Percentiles rank a stretch among this genome's conserved stretches.
phyloP scores from a whole-genome alignment of 2,797 vertebrate genomes.

The Etheostoma nigrum region DNA sequence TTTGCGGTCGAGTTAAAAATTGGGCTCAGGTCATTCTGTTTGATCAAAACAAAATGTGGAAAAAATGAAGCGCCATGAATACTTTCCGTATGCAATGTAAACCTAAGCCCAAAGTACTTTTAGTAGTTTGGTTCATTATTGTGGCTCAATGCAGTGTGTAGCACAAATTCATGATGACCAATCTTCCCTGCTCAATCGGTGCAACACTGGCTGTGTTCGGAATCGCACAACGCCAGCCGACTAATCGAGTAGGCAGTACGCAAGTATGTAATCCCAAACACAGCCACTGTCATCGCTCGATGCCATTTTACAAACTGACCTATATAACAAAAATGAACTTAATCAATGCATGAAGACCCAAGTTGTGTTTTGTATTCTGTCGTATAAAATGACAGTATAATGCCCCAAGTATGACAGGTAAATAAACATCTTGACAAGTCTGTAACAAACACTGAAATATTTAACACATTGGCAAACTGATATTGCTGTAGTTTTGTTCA shows the following conservation, averaged over 20 bases:
- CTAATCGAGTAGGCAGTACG: too few relatives aligned
- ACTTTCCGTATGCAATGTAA: not conserved
- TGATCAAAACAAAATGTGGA: too few relatives aligned
- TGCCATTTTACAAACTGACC: slow-evolving; percentile 24
- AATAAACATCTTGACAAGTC: slow-evolving; percentile 34
- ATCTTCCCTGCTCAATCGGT: not conserved
- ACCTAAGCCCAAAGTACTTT: slow-evolving; percentile 18
- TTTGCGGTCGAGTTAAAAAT: too few relatives aligned
- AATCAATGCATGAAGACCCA: slow-evolving; percentile 4
- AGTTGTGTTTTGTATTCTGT: slow-evolving; percentile 14
- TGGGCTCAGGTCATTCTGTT: too few relatives aligned
- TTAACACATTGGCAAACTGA: slow-evolving; percentile 32
- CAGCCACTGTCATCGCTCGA: not conserved
- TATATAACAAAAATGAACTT: slow-evolving; percentile 12
- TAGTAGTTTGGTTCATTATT: slow-evolving; percentile 12
- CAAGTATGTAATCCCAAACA: too few relatives aligned
- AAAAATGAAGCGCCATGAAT: too few relatives aligned
- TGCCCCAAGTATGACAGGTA: slow-evolving; percentile 14
- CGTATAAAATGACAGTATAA: slow-evolving; percentile 43
- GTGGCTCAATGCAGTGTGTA: slow-evolving; percentile 27
- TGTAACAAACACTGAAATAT: slow-evolving; percentile 37
- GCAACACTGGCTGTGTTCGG: not conserved
- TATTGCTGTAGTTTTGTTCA: slow-evolving; percentile 47
- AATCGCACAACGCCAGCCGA: too few relatives aligned
- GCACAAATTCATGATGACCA: not conserved